Evolutionary conservation across 2,797 vertebrate species (phyloP), one percentile per base, ranked within the genome.

Genomic region (Epinephelus malabaricus): DNA sequence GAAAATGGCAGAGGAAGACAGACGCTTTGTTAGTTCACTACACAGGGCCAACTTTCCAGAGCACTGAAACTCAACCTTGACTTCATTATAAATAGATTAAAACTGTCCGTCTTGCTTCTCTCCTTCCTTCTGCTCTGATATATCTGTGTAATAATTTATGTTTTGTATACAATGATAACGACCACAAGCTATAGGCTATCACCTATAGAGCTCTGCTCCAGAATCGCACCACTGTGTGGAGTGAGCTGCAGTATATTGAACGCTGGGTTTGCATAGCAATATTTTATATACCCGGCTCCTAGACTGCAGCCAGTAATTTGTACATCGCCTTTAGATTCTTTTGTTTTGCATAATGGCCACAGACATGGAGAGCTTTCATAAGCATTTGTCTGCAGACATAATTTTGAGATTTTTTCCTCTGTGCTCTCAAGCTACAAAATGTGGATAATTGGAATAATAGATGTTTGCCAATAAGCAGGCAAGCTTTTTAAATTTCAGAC

Each of bases 391-490:
- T 50, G 50, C 61, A 66, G 70, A 66, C 62, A 74, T 63, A 13
- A 60, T 68, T 83, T 72, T 40, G 25, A 46, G n/a, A 45, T 58
- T 72, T 69, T 59, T 58, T 50, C 19, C 15, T 34, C 34, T 61
- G 14, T 56, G 50, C 25, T 71, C 14, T 47, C 1, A 1, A 61
- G 34, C 46, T 54, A 34, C 65, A 78, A 38, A 75, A 72, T 77
- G 54, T 34, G 51, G 25, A 79, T 73, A 78, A 79, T 65, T 77
- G 74, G 77, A 73, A 77, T 78, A 82, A 84, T 69, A 58, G 60
- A 81, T 82, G 53, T 70, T 83, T 78, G 55, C 47, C 34, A n/a
- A 61, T 34, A 34, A 55, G 67, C 6, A 34, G 56, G 49, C 54
- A 23, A 65, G 67, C 62, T 38, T 82, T 75, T 61, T 74, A 25